Evolutionary conservation across 2,113 vertebrate species (phyloP).

Genomic region (Ctenomys sociabilis): DNA sequence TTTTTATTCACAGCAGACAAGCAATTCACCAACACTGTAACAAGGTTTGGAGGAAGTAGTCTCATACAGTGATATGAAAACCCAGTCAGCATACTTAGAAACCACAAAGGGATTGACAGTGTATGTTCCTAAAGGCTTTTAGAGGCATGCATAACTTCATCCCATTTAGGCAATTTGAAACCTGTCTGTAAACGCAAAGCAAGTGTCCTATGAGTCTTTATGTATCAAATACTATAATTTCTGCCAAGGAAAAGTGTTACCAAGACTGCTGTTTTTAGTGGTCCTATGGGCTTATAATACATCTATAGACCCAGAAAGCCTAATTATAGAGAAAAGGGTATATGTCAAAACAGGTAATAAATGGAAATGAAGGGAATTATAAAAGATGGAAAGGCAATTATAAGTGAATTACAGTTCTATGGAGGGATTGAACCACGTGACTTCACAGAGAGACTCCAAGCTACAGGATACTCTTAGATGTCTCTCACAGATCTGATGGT

Average conservation of each 20-base stretch:
- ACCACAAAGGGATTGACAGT: neutral
- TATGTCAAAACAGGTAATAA: slow-evolving; percentile 49
- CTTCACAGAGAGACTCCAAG: neutral
- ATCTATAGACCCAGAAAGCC: neutral
- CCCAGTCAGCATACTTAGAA: neutral
- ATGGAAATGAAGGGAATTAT: neutral
- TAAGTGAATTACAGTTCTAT: neutral
- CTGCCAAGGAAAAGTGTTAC: neutral
- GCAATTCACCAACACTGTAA: neutral
- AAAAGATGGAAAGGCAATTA: neutral
- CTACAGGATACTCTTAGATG: neutral
- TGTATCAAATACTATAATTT: neutral
- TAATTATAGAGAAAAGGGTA: neutral
- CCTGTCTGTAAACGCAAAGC: neutral
- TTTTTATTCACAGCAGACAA: neutral
- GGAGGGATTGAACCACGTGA: neutral
- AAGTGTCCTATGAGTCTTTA: slow-evolving; percentile 39
- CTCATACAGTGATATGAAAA: neutral
- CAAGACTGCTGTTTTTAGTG: slow-evolving; percentile 25
- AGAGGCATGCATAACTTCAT: neutral
- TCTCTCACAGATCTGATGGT: neutral
- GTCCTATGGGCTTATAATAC: slow-evolving; percentile 10
- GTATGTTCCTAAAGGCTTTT: neutral
- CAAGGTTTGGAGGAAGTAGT: neutral
- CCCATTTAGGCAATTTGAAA: neutral